phyloP scores from a whole-genome alignment of 2,797 vertebrate species.

The Labroides dimidiatus region DNA sequence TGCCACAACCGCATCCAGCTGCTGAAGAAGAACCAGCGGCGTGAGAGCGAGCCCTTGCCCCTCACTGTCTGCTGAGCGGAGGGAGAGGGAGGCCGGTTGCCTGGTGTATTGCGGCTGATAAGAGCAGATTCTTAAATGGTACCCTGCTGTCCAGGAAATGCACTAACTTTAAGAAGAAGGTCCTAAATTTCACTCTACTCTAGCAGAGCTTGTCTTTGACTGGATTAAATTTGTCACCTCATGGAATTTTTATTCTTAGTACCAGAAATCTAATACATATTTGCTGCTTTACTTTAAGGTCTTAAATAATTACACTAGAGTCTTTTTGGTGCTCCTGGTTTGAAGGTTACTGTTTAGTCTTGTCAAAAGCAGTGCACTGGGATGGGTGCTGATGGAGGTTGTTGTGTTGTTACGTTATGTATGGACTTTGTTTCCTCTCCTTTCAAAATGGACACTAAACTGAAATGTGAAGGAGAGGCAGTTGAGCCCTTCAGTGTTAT shows the following conservation, averaged over 20 bases:
- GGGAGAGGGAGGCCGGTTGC: not conserved
- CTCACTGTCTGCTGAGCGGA: slow-evolving; percentile 78
- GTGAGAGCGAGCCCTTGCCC: slow-evolving; percentile 71
- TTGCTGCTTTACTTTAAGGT: slow-evolving; percentile 55
- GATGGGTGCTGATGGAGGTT: slow-evolving; percentile 49
- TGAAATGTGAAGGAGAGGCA: slow-evolving; percentile 57
- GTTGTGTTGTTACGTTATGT: slow-evolving; percentile 42
- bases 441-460: slow-evolving; percentile 55
- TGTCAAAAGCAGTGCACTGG: slow-evolving; percentile 43
- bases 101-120: slow-evolving; percentile 30
- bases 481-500: slow-evolving; percentile 67
- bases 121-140: slow-evolving; percentile 61
- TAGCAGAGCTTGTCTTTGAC: slow-evolving; percentile 14
- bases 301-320: slow-evolving; percentile 55
- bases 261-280: slow-evolving; percentile 20
- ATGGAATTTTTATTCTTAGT: slow-evolving; percentile 34
- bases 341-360: slow-evolving; percentile 20
- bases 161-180: slow-evolving; percentile 49
- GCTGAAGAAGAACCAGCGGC: slow-evolving; percentile 85
- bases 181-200: slow-evolving; percentile 44
- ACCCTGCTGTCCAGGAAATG: slow-evolving; percentile 49
- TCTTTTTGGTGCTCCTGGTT: slow-evolving; percentile 36
- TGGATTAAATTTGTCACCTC: slow-evolving; percentile 30
- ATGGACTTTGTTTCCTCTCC: slow-evolving; percentile 49
- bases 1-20: slow-evolving; percentile 89